phyloP scores from a whole-genome alignment of 2,113 vertebrate species.

The Andinoacara biseriatus region DNA sequence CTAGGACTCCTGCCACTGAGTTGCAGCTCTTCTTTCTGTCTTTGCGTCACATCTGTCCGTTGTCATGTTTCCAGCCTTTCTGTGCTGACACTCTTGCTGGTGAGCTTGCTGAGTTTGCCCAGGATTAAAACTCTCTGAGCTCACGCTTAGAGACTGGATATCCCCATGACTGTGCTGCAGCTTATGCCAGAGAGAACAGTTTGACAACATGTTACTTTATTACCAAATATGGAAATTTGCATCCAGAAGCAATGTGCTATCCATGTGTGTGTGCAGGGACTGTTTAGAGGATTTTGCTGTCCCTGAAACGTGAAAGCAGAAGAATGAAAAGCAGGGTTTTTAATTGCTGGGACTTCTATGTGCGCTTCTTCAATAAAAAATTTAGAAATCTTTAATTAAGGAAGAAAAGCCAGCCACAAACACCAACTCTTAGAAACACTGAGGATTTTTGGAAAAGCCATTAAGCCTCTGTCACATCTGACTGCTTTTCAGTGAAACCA shows the following conservation, averaged over 20 bases:
- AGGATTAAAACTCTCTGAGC: conserved; percentile 69
- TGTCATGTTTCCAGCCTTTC: conserved; percentile 51
- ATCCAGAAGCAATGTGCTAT: background rate
- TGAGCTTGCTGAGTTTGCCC: conserved; percentile 52
- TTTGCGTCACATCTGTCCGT: conserved; percentile 25
- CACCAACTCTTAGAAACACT: conserved; percentile 28
- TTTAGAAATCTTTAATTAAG: conserved; percentile 59
- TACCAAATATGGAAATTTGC: conserved; percentile 40
- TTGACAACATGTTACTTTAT: conserved; percentile 63
- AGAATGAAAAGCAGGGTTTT: conserved; percentile 7
- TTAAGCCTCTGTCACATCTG: conserved; percentile 73
- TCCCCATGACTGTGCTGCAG: conserved; percentile 54
- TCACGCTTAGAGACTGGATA: conserved; percentile 54
- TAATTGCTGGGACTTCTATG: background rate
- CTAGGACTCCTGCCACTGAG: background rate
- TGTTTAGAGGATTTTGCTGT: conserved; percentile 8
- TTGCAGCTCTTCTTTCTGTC: background rate
- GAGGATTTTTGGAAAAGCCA: conserved; percentile 59
- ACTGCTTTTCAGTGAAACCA: conserved; percentile 67
- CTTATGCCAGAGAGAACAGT: conserved; percentile 51
- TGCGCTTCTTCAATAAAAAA: conserved; percentile 16
- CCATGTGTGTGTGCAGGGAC: background rate
- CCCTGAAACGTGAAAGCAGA: background rate
- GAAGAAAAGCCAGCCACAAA: conserved; percentile 44
- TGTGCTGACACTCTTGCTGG: conserved; percentile 38